Conservation (phyloP, 2,113 vertebrate species). For the Hippocampus barbouri region DNA sequence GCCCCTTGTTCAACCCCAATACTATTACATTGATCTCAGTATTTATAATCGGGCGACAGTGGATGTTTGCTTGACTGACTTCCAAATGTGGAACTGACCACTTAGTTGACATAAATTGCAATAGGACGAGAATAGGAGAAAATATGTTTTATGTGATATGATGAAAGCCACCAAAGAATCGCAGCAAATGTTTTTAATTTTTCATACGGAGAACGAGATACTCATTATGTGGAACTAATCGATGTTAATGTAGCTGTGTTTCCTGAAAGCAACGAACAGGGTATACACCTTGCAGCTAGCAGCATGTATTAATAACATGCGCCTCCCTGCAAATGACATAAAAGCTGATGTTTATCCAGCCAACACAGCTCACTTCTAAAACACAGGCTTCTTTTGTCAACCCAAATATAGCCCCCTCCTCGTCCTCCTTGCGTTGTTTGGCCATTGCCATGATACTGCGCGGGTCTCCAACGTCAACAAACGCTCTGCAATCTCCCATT, state of each 20-base stretch:
- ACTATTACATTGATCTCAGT: no score
- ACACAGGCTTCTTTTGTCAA: slow-evolving; percentile 41
- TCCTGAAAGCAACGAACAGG: background rate
- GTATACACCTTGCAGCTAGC: background rate
- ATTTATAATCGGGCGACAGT: background rate
- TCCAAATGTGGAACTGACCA: background rate
- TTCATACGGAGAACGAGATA: background rate
- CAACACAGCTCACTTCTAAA: slow-evolving; percentile 49
- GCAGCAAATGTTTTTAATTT: background rate
- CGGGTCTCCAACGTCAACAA: slow-evolving; percentile 54
- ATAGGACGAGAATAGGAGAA: background rate
- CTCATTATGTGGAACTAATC: background rate
- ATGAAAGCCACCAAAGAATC: background rate
- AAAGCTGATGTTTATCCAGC: slow-evolving; percentile 51
- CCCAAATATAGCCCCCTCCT: background rate
- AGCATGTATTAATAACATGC: slow-evolving; percentile 1
- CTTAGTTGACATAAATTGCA: background rate
- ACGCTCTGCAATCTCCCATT: slow-evolving; percentile 60
- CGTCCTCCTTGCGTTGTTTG: slow-evolving; percentile 45
- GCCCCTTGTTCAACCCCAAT: no score
- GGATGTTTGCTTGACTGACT: background rate
- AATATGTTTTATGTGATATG: background rate
- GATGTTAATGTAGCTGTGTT: background rate
- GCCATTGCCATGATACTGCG: slow-evolving; percentile 57
- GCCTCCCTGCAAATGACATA: slow-evolving; percentile 3